A percentile compares a stretch with the other conserved stretches of the same genome.
phyloP scores from a whole-genome alignment of 2,113 vertebrate species.

The Heterotilapia buettikoferi region DNA sequence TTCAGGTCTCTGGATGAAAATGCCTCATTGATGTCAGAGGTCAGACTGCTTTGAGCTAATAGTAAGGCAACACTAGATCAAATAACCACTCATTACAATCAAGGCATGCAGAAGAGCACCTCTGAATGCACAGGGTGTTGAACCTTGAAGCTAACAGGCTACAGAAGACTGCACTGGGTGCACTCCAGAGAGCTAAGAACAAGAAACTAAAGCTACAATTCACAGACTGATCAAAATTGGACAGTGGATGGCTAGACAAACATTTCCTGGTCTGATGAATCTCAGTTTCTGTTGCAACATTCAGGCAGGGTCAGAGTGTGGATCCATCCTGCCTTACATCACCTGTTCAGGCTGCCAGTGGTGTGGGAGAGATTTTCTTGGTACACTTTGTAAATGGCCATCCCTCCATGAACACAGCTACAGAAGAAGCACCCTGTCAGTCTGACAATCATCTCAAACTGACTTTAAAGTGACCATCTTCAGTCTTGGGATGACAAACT shows the following conservation, averaged over 20 bases:
- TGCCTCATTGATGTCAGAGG: rapidly evolving
- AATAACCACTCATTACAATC: no score
- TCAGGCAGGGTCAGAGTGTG: neutral
- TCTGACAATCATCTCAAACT: neutral
- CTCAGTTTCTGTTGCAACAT: neutral
- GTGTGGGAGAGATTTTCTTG: neutral
- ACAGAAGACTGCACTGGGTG: neutral
- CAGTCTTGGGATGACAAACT: neutral
- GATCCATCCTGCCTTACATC: neutral
- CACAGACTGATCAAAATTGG: neutral
- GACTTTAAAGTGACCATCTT: neutral
- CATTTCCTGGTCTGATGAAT: neutral
- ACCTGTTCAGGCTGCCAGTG: neutral
- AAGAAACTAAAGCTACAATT: neutral
- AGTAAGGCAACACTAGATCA: neutral
- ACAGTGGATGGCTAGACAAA: neutral
- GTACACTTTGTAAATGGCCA: no score
- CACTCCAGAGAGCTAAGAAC: neutral
- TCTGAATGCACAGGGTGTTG: neutral
- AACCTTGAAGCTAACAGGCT: rapidly evolving
- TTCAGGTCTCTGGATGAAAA: neutral
- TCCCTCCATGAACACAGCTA: rapidly evolving
- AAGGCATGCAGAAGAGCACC: neutral
- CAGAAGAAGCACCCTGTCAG: neutral
- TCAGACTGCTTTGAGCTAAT: neutral